A percentile compares a stretch with the other conserved stretches of the same genome.
Evolutionary conservation across 1,140 invertebrate species (phyloP).

Genomic region (Penaeus indicus): DNA sequence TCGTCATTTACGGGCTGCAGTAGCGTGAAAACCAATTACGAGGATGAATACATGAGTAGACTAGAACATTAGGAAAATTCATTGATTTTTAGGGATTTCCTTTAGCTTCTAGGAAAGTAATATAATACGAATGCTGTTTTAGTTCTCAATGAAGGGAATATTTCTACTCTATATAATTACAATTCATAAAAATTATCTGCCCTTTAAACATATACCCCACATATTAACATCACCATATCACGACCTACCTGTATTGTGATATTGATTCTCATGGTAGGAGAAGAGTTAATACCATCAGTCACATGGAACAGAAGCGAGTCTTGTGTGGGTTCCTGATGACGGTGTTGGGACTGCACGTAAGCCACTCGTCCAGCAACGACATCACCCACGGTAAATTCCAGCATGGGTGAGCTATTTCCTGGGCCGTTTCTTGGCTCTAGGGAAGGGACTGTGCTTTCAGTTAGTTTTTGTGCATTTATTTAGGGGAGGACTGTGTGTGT

Average conservation of each 20-base stretch:
- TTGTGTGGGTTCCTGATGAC: slow-evolving; percentile 58
- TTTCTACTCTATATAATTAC: no score
- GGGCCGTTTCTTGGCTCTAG: slow-evolving; percentile 19
- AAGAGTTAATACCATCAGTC: slow-evolving; percentile 45
- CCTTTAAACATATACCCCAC: no score
- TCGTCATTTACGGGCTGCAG: slow-evolving; percentile 59
- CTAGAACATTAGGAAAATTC: neutral
- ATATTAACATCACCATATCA: neutral
- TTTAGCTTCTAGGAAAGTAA: no score
- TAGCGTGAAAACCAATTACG: neutral
- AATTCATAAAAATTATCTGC: no score
- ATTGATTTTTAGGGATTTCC: no score
- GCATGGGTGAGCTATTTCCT: neutral
- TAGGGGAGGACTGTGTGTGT: neutral
- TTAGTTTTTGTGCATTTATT: neutral
- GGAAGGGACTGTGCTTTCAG: neutral
- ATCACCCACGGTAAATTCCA: slow-evolving; percentile 43
- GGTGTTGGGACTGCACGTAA: slow-evolving; percentile 64
- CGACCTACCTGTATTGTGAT: slow-evolving; percentile 59
- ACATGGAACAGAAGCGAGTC: slow-evolving; percentile 59
- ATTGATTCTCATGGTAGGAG: slow-evolving; percentile 48
- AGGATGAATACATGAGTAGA: neutral
- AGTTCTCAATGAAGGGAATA: no score
- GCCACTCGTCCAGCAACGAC: slow-evolving; percentile 36
- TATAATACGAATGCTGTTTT: no score